Evolutionary conservation across 2,888 invertebrate genomes (phyloP), one percentile per base, ranked within the genome.

Genomic region (Lacanobia wlatinum): DNA sequence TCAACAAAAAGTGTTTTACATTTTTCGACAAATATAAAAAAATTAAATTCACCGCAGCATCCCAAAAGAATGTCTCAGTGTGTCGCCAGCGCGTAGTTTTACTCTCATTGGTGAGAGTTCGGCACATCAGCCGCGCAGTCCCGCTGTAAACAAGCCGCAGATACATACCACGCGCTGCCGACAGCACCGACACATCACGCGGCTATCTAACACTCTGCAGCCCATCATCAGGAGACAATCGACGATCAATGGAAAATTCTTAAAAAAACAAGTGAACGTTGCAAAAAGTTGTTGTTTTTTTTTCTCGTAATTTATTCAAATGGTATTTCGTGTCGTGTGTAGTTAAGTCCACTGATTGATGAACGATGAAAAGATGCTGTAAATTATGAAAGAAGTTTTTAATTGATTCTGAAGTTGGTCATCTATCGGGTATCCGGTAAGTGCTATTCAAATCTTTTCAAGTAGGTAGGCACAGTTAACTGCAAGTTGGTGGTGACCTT

Each of bases 31-130:
- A 28, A 28, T 28, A 28, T 34, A 34, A 34, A 34, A 12, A 43
- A 3, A 12, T 1, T 14, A 4, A n/a, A 18, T 10, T 56, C 0
- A 2, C 7, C 50, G 1, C 60, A 34, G 23, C 34, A 71, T 34
- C 43, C 21, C 43, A 5, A 4, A 7, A 21, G 16, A 53, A 48
- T 18, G n/a, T 12, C 80, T 34, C 80, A 16, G 75, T 76, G 75
- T 80, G 61, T 53, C 80, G 14, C 73, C 21, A 9, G 4, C 58
- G 69, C 43, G 48, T 7, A 38, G 64, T 65, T 84, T 84, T 84
- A 86, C 90, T 89, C 89, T 88, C 87, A 70, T 61, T 55, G 74
- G 83, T 77, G 90, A 88, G 89, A 90, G 89, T 90, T 87, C 82
- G 86, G 84, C 87, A 84, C 55, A 65, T 46, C 60, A 40, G 59